Evolutionary conservation across 92 coral and sea anemone genomes (phyloP), one percentile per base, ranked within the genome.

Genomic region (Umimayanthus kanabou): DNA sequence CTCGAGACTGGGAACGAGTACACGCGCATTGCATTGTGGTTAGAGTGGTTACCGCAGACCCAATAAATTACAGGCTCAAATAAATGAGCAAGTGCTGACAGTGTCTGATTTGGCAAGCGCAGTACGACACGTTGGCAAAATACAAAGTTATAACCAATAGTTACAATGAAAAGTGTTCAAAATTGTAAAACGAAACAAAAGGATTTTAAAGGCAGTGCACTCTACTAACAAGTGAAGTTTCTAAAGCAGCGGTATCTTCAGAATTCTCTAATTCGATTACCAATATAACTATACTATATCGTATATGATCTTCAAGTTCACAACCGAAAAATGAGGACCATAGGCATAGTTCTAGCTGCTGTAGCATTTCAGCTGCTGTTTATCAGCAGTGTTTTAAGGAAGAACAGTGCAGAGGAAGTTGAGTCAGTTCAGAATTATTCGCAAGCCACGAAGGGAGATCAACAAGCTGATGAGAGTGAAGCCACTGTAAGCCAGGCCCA

Each of bases 1-100:
- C 29, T 79, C 61, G 64, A 82, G 76, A 66, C 86, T 82, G 86
- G 86, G 86, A 16, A 82, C 64, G 13, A 82, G 25, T 82, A 26
- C 13, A 53, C 29, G n/a, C 3, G 81, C 90, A 58, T 15, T 28
- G 94, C 88, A 80, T 89, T 81, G 10, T 91, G 94, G 93, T 90
- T 80, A 39, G 61, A 61, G 26, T 13, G 18, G 39, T 4, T 16
- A 39, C 50, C 49, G 79, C 79, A 16, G 79, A 42, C 50, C 13
- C 79, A 74, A 74, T 16, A 43, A 3, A 18, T 43, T 74, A 43
- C 79, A 74, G 79, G 18, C 37, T 30, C 76, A 10, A 71, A 3
- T 13, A 23, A 26, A 13, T 13, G 37, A 7, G 37, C 53, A 75
- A 75, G 40, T 42, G 23, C 16, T 1, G 23, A 73, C 22, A 9